Evolutionary conservation across 2,113 vertebrate genomes (phyloP).

Genomic region (Scolopax mira): DNA sequence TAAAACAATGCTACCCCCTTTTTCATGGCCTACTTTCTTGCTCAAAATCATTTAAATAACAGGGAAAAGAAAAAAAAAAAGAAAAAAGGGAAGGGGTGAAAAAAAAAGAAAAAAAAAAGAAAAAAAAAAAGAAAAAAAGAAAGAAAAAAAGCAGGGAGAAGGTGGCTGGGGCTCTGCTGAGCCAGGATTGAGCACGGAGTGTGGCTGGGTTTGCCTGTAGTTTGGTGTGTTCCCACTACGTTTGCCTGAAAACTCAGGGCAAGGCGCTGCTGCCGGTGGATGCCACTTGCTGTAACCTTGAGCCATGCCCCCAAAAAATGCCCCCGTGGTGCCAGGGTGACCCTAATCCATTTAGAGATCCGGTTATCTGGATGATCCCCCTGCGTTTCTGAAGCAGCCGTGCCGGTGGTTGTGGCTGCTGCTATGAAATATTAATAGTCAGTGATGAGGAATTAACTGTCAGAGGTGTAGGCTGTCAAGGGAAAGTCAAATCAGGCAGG

Average conservation of each 20-base stretch:
- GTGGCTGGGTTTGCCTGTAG: background rate
- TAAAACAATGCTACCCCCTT: constrained; percentile 90
- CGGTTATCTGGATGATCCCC: background rate
- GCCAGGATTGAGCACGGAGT: background rate
- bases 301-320: background rate
- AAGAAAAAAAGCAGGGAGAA: background rate
- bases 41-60: constrained; percentile 85
- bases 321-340: rapidly evolving
- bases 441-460: constrained; percentile 8
- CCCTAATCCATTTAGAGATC: background rate
- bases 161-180: background rate
- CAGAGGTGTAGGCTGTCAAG: background rate
- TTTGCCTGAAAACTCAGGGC: background rate
- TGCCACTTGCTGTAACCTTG: background rate
- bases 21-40: constrained; percentile 82
- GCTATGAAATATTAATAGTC: constrained; percentile 33
- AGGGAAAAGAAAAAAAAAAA: constrained; percentile 54
- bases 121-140: background rate
- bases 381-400: rapidly evolving
- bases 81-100: too few relatives aligned
- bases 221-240: background rate
- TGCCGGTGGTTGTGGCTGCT: background rate
- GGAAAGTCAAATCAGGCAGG: background rate
- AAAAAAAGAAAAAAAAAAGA: background rate
- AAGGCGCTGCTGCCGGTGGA: too few relatives aligned